A percentile compares a stretch with the other conserved stretches of the same genome.
Evolutionary conservation across 2,113 vertebrate genomes (phyloP).

Genomic region (Bettongia penicillata): DNA sequence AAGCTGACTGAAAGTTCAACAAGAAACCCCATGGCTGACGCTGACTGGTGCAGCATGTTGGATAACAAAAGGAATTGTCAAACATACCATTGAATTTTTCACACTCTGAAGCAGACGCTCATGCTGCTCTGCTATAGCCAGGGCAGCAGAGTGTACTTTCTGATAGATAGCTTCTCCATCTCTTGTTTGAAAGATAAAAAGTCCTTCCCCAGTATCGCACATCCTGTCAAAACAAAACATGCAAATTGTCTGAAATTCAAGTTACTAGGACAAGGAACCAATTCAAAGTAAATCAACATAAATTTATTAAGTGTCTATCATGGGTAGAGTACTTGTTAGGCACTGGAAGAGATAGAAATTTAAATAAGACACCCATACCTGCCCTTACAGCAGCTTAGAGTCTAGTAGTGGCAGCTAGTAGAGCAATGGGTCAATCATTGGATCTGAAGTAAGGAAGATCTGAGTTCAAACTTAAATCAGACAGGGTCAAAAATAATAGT

Average conservation of each 20-base stretch:
- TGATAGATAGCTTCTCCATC: constrained; percentile 91
- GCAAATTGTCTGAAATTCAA: constrained; percentile 35
- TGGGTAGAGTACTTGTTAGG: neutral
- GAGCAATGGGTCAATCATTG: neutral
- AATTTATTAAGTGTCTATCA: neutral
- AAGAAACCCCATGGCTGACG: neutral
- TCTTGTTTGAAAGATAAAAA: constrained; percentile 91
- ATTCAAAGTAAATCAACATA: neutral
- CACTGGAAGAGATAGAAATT: neutral
- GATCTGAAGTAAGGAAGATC: neutral
- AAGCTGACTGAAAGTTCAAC: neutral
- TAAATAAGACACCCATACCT: neutral
- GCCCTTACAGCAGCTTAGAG: neutral
- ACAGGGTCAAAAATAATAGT: neutral
- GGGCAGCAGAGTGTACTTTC: constrained; percentile 87
- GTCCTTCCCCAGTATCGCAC: constrained; percentile 91
- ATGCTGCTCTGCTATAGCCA: constrained; percentile 88
- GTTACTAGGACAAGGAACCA: accelerated
- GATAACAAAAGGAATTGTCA: neutral
- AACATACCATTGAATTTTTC: constrained; percentile 84
- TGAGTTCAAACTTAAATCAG: neutral
- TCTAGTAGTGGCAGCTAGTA: neutral
- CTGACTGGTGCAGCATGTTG: accelerated
- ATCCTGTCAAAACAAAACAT: constrained; percentile 83
- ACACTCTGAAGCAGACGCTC: constrained; percentile 84